Conservation (phyloP, 2,113 vertebrate genomes). For the Crotophaga sulcirostris region DNA sequence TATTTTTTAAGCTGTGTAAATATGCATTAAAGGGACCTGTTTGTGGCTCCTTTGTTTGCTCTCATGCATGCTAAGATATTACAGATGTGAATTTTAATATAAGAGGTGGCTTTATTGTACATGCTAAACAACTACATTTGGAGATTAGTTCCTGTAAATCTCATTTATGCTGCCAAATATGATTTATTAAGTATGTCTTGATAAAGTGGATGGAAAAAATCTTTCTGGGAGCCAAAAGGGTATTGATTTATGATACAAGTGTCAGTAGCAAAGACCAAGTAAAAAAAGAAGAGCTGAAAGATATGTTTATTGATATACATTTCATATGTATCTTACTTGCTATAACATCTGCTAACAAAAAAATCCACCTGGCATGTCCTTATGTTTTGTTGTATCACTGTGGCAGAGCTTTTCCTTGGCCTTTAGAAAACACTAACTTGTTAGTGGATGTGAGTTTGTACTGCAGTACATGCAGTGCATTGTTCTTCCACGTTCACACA, state of each 20-base stretch:
- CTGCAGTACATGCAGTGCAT: not conserved
- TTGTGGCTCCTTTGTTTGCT: not conserved
- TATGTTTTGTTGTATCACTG: not conserved
- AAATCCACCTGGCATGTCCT: not conserved
- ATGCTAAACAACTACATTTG: not conserved
- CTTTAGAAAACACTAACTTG: not conserved
- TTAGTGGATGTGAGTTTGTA: not conserved
- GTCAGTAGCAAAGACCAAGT: not conserved
- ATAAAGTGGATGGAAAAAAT: slow-evolving; percentile 18
- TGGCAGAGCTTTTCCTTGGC: not conserved
- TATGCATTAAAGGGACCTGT: not conserved
- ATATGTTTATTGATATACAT: slow-evolving; percentile 9
- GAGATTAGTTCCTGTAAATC: slow-evolving; percentile 6
- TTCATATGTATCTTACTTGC: slow-evolving; percentile 2
- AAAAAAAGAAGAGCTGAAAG: not conserved
- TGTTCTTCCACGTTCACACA: not conserved
- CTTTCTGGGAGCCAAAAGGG: not conserved
- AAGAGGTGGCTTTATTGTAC: not conserved
- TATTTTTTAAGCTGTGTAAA: not conserved
- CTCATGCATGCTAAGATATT: not conserved
- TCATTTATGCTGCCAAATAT: slow-evolving; percentile 4
- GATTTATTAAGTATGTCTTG: slow-evolving; percentile 32
- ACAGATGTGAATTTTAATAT: not conserved
- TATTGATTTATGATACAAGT: not conserved
- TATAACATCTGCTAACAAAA: not conserved